Base-by-base conservation (phyloP, 2,797 vertebrate species). In the Amazona ochrocephala region DNA sequence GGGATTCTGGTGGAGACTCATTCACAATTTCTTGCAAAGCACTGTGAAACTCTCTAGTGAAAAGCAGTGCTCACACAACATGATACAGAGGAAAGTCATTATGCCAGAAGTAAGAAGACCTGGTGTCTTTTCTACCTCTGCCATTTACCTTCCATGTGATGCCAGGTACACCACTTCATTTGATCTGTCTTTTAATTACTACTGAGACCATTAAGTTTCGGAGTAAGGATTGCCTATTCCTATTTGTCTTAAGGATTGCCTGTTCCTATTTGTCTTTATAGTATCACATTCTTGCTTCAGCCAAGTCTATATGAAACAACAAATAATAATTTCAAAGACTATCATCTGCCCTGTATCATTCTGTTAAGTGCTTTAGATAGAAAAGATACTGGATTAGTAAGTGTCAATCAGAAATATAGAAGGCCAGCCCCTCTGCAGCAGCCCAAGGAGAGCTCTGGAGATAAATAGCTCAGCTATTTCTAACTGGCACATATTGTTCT, bases 401-500 rank as follows among this genome's bases (percentile, higher is more conserved):
- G 44, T 32, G 65, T 66, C 67, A 17, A 42, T 77, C 81, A 96
- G 83, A 84, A 94, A 79, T n/a, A 67, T 0, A 41, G 51, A 87
- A 77, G 61, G 42, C 77, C 86, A 90, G 71, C 68, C 75, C 50
- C 60, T 87, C 61, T 84, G 78, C 84, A 92, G 77, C 79, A 89
- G 87, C 60, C 86, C 84, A 84, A 72, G 64, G 74, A 87, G 30
- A 92, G 72, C 53, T 91, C 84, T 79, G 67, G 75, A 96, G 93
- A 97, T 87, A 94, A 97, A 95, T 18, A 94, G 94, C 91, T 90
- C 72, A 90, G 77, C 90, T 94, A 87, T 90, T 96, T 96, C 90
- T 95, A 95, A 95, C 86, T 84, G 92, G 94, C 96, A 96, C 56
- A 48, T 73, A 95, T 88, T 96, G 88, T 96, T 95, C 95, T 93